Evolutionary conservation across 2,113 vertebrate species (phyloP).

Genomic region (Engystomops pustulosus): DNA sequence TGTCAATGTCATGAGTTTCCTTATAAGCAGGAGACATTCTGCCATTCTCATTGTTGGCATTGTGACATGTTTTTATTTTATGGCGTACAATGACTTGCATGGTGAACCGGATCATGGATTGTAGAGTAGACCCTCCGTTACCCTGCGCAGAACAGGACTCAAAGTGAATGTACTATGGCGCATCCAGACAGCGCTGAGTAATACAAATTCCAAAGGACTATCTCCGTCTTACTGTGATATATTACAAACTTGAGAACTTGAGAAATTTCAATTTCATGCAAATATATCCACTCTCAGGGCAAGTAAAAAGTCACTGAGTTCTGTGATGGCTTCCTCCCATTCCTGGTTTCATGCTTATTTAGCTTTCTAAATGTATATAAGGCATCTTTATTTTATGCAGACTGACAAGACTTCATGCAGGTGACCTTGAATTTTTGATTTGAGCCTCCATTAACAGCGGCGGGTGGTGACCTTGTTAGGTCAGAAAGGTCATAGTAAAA

Average conservation of each 20-base stretch:
- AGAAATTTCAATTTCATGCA: neutral
- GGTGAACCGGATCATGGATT: neutral
- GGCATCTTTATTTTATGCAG: too few relatives aligned
- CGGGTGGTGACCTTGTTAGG: neutral
- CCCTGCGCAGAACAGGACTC: neutral
- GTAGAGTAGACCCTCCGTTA: slow-evolving; percentile 22
- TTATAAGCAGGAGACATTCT: slow-evolving; percentile 33
- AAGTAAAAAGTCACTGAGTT: too few relatives aligned
- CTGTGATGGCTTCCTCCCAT: too few relatives aligned
- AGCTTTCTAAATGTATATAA: neutral
- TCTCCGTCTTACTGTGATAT: neutral
- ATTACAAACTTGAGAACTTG: neutral
- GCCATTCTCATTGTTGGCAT: neutral
- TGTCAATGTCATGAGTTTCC: slow-evolving; percentile 29
- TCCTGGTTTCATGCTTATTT: neutral
- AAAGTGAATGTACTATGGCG: neutral
- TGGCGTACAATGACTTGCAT: neutral
- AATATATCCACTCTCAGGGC: neutral
- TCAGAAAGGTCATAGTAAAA: neutral
- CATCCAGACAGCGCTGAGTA: neutral
- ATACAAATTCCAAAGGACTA: neutral
- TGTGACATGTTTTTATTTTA: slow-evolving; percentile 18
- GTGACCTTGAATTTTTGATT: neutral
- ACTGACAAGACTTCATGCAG: neutral
- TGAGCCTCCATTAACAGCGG: neutral